Evolutionary conservation across 2,888 invertebrate species (phyloP), one percentile per base, ranked within the genome.

Genomic region (Drosophila infuscata): DNA sequence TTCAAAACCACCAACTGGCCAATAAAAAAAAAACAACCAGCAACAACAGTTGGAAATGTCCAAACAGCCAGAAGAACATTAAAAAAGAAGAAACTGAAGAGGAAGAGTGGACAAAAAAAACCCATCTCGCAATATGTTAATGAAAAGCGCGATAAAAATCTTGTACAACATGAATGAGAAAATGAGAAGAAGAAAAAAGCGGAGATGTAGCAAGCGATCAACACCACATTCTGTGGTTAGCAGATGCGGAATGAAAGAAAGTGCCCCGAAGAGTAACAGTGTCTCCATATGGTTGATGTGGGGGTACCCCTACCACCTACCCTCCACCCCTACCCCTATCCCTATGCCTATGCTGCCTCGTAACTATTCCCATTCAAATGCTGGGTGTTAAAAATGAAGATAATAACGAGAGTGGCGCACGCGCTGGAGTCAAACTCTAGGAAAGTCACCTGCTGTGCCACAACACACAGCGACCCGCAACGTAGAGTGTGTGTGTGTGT

Each of bases 351-450:
- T 15, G 46, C 46, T 46, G 46, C 46, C 36, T 25, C 54, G 35
- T 36, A 25, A 25, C 63, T 30, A 35, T 9, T 36, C 33, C 20
- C 35, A 30, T 30, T 57, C 52, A 46, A 49, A 38, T 54, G 52
- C 38, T 74, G 89, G 89, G 90, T 86, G 90, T 82, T 87, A 89
- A 90, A 88, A 91, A 91, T 91, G 83, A 91, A 87, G 91, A 90
- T 81, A 89, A 88, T 84, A 91, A 82, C 74, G 75, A 78, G 83
- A 58, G 66, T 76, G 80, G 86, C 86, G 75, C 88, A 85, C 90
- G 90, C 88, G 80, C 80, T 60, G 73, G 17, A 53, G 4, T 20
- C 17, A 57, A 70, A 58, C 68, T 90, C 90, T 70, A 66, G 65
- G 81, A 81, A 85, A 79, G 74, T 81, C 90, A 91, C 87, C 87